A percentile compares a stretch with the other conserved stretches of the same genome.
These are phyloP conservation scores for Sinopyrophorus schimmeli DNA, from an alignment of 2,888 invertebrate genomes.

Conservation along the genomic window DNA sequence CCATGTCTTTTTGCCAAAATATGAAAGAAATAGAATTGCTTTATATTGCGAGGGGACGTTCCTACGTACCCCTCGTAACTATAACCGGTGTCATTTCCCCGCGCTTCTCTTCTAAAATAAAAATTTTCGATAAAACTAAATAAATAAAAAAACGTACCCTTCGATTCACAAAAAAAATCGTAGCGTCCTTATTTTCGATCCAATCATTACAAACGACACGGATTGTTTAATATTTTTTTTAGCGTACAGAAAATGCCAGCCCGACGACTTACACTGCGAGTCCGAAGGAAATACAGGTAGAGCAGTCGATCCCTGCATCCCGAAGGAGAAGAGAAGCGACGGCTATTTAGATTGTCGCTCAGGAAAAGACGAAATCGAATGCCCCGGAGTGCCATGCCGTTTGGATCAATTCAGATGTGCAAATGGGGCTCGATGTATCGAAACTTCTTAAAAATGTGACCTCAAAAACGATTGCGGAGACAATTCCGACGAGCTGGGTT, in stretches of 20 bases:
- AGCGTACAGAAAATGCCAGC: slow-evolving; percentile 88
- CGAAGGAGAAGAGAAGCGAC: slow-evolving; percentile 87
- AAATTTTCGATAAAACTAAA: too few relatives aligned
- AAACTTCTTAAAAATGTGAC: slow-evolving; percentile 77
- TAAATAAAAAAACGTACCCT: too few relatives aligned
- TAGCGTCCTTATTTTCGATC: too few relatives aligned
- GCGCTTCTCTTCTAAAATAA: too few relatives aligned
- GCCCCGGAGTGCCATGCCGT: slow-evolving; percentile 70
- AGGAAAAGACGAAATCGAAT: slow-evolving; percentile 79
- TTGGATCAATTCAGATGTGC: slow-evolving; percentile 87
- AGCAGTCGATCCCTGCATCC: slow-evolving; percentile 79
- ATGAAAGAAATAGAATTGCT: too few relatives aligned
- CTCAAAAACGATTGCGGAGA: slow-evolving; percentile 90
- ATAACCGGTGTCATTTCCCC: too few relatives aligned
- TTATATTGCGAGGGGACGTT: too few relatives aligned
- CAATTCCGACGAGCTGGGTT: slow-evolving; percentile 86
- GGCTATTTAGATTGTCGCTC: slow-evolving; percentile 87
- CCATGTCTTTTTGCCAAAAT: too few relatives aligned
- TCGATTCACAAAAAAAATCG: too few relatives aligned
- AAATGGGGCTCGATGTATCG: slow-evolving; percentile 79
- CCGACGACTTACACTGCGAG: slow-evolving; percentile 87
- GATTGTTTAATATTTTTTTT: too few relatives aligned
- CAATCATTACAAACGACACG: too few relatives aligned
- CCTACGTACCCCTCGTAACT: too few relatives aligned
- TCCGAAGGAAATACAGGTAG: slow-evolving; percentile 62